Conservation (phyloP, 2,888 invertebrate genomes). For the Halictus ligatus region DNA sequence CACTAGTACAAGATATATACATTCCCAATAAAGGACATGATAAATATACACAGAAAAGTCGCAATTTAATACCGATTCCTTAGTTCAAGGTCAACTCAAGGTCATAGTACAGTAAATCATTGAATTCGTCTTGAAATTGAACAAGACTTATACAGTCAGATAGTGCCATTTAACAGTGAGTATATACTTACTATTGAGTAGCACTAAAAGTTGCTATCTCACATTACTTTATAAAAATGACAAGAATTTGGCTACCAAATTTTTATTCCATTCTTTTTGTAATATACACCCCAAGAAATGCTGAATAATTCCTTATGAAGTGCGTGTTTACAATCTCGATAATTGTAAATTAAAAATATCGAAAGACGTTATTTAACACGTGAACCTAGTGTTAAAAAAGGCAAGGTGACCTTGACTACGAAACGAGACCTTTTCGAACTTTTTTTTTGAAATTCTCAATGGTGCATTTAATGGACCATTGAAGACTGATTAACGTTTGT, state of each 20-base stretch:
- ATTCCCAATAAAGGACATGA: neutral
- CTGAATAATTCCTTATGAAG: too few relatives aligned
- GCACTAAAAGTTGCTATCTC: too few relatives aligned
- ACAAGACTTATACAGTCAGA: neutral
- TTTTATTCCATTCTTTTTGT: too few relatives aligned
- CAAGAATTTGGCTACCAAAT: too few relatives aligned
- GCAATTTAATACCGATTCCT: neutral
- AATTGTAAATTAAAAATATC: too few relatives aligned
- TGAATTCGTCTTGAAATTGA: neutral
- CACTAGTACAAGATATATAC: neutral
- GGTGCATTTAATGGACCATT: neutral
- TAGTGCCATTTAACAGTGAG: too few relatives aligned
- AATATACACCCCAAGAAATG: too few relatives aligned
- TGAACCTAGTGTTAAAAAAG: neutral
- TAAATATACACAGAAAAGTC: neutral
- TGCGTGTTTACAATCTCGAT: too few relatives aligned
- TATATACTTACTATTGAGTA: too few relatives aligned
- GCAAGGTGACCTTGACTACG: neutral
- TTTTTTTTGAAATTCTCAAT: neutral
- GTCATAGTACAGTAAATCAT: too few relatives aligned
- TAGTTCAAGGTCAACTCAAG: neutral
- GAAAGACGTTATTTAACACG: too few relatives aligned
- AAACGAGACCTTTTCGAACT: neutral
- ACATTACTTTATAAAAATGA: too few relatives aligned
- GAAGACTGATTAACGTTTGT: neutral